A percentile compares a stretch with the other conserved stretches of the same genome.
These are phyloP conservation scores for Brachyalestes nurse DNA, from an alignment of 2,797 vertebrate species.

Conservation along the genomic window DNA sequence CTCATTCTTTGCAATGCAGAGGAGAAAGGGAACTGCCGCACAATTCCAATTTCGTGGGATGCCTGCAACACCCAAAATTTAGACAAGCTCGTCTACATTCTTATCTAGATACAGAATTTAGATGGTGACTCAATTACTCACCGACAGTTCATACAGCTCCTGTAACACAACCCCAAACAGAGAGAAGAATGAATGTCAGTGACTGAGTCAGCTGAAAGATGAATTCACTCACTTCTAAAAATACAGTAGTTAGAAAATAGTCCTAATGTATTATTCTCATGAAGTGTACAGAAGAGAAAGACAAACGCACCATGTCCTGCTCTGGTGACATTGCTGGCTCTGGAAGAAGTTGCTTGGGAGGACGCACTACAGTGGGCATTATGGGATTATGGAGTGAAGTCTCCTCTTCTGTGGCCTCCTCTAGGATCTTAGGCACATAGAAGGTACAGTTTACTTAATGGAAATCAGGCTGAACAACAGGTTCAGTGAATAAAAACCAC, in stretches of 20 bases:
- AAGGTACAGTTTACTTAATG: not conserved
- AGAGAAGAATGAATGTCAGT: not conserved
- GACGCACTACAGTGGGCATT: constrained; percentile 96
- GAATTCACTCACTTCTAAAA: not conserved
- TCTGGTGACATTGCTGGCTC: constrained; percentile 76
- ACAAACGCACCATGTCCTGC: constrained; percentile 87
- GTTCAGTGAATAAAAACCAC: not conserved
- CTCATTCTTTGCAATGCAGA: constrained; percentile 94
- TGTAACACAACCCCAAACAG: constrained; percentile 57
- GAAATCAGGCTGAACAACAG: not conserved
- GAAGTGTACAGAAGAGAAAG: not conserved
- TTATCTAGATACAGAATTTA: not conserved
- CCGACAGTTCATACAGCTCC: constrained; percentile 93
- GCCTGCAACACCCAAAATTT: constrained; percentile 70
- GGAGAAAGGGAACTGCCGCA: constrained; percentile 97
- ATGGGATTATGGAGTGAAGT: constrained; percentile 94
- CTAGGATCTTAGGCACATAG: constrained; percentile 82
- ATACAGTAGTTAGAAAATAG: not conserved
- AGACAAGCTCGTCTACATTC: not conserved
- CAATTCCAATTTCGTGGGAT: constrained; percentile 93
- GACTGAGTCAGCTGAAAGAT: not conserved
- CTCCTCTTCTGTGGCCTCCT: constrained; percentile 97
- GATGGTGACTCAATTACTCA: constrained; percentile 71
- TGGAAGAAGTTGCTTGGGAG: constrained; percentile 88
- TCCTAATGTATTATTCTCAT: not conserved